phyloP scores from a whole-genome alignment of 2,797 vertebrate genomes.

The Aphelocoma californica region DNA sequence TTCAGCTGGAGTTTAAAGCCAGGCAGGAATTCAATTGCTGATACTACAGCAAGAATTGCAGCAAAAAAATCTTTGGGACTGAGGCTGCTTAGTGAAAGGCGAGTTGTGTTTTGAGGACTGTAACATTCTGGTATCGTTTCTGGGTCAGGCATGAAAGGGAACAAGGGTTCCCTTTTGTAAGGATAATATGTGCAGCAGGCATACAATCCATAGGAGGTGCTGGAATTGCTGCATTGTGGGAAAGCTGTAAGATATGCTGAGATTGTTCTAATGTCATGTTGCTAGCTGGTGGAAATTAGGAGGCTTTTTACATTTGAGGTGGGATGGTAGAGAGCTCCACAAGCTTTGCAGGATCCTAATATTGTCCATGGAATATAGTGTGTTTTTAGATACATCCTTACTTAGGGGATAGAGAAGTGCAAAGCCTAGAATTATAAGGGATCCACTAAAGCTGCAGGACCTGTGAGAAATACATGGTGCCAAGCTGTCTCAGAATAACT shows the following conservation, averaged over 20 bases:
- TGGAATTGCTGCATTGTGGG: neutral
- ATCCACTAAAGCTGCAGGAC: neutral
- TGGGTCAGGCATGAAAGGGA: neutral
- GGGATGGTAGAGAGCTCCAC: neutral
- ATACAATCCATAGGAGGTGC: neutral
- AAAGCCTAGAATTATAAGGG: neutral
- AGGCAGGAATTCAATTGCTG: neutral
- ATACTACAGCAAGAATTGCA: neutral
- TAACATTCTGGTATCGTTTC: neutral
- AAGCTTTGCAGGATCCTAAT: neutral
- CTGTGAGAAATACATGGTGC: neutral
- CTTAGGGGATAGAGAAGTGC: neutral
- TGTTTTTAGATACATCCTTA: neutral
- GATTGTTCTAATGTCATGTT: neutral
- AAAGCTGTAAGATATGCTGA: neutral
- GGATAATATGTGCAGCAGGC: neutral
- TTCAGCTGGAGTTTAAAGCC: neutral
- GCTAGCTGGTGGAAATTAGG: neutral
- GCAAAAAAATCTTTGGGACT: neutral
- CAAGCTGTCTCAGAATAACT: neutral
- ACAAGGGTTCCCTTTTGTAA: neutral
- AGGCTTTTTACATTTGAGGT: neutral
- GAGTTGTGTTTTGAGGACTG: neutral
- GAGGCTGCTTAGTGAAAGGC: neutral
- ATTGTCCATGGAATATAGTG: neutral